Conservation (phyloP, 2,113 vertebrate species). For the Bagarius yarrelli region DNA sequence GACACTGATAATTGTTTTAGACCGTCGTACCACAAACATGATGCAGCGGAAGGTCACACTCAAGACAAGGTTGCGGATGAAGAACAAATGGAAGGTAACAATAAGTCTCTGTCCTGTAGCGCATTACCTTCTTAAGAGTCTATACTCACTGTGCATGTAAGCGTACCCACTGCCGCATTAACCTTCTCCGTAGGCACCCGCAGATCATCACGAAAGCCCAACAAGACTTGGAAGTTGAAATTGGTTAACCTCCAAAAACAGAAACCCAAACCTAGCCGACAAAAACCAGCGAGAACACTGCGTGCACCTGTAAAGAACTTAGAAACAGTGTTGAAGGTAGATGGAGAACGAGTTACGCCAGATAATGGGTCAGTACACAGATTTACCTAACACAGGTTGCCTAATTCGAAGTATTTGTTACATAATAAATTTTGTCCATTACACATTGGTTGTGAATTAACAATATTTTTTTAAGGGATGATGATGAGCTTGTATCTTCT, state of each 20-base stretch:
- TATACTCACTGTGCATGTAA: neutral
- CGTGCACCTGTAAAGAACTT: neutral
- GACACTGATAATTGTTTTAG: neutral
- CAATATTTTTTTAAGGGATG: neutral
- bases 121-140: neutral
- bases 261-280: slow-evolving; percentile 4
- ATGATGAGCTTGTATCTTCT: neutral
- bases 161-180: neutral
- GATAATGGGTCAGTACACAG: slow-evolving; percentile 15
- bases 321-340: neutral
- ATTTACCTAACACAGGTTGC: no score
- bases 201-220: slow-evolving; percentile 37
- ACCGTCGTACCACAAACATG: neutral
- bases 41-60: neutral
- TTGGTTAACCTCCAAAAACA: slow-evolving; percentile 31
- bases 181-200: neutral
- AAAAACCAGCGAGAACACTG: neutral
- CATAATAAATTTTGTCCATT: neutral
- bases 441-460: neutral
- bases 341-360: neutral
- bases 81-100: neutral
- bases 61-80: neutral
- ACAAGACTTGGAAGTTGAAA: slow-evolving; percentile 46
- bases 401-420: no score
- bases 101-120: neutral